Percentiles rank a stretch among this genome's conserved stretches.
phyloP scores from a whole-genome alignment of 2,888 invertebrate species.

The Callyntrura guangdongensis region DNA sequence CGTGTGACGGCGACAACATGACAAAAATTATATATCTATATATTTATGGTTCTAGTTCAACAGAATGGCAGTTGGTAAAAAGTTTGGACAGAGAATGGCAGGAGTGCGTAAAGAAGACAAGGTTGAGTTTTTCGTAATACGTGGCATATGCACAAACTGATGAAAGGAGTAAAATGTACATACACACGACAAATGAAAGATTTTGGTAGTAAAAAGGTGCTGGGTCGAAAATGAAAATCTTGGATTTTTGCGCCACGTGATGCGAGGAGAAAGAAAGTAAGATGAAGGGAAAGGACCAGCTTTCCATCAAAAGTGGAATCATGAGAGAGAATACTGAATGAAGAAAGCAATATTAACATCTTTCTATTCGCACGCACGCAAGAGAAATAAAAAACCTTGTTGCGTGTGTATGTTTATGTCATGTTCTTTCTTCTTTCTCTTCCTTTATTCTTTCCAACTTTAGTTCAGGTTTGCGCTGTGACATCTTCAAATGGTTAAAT shows the following conservation, averaged over 20 bases:
- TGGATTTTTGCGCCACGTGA: slow-evolving; percentile 16
- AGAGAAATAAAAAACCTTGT: not conserved
- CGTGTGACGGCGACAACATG: not conserved
- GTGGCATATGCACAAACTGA: not conserved
- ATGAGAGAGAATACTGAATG: slow-evolving; percentile 13
- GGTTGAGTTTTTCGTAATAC: not conserved
- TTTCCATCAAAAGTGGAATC: slow-evolving; percentile 41
- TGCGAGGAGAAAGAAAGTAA: not conserved
- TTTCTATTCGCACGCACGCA: not conserved
- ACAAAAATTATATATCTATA: not conserved
- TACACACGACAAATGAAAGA: not conserved
- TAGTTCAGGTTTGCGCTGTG: slow-evolving; percentile 28
- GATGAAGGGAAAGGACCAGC: not conserved
- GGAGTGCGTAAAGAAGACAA: not conserved
- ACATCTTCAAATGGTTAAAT: slow-evolving; percentile 46
- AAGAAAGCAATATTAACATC: slow-evolving; percentile 17
- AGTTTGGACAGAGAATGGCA: not conserved
- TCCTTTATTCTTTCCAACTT: not conserved
- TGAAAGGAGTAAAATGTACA: not conserved
- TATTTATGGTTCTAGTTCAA: not conserved
- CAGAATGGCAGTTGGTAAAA: not conserved
- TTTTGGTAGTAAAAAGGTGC: slow-evolving; percentile 19
- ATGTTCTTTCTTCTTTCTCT: slow-evolving; percentile 11
- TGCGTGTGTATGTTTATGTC: slow-evolving; percentile 55
- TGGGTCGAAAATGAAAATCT: slow-evolving; percentile 44